Evolutionary conservation across 1,140 invertebrate genomes (phyloP).

Genomic region (Pectinophora gossypiella): DNA sequence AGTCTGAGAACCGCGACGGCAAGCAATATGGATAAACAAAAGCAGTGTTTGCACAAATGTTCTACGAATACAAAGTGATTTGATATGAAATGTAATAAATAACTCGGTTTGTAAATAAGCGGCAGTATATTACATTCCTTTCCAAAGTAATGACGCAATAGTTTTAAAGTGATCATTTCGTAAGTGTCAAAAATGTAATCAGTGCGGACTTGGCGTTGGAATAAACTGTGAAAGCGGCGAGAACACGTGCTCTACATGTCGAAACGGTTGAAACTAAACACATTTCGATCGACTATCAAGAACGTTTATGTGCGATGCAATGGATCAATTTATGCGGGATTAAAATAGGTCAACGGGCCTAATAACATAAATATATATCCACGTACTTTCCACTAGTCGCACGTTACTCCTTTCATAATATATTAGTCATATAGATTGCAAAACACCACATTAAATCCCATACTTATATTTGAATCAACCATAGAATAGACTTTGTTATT

Average conservation of each 20-base stretch:
- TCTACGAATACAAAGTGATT: not conserved
- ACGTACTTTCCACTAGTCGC: slow-evolving; percentile 29
- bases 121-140: too few species aligned
- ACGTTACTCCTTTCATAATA: too few species aligned
- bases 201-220: not conserved
- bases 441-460: too few species aligned
- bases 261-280: slow-evolving; percentile 10
- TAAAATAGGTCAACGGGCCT: slow-evolving; percentile 44
- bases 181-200: not conserved
- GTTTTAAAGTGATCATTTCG: not conserved
- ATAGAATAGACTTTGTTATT: too few species aligned
- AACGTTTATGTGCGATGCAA: slow-evolving; percentile 26
- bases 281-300: slow-evolving; percentile 12
- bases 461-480: too few species aligned
- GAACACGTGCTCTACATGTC: slow-evolving; percentile 24
- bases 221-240: slow-evolving; percentile 29
- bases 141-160: not conserved
- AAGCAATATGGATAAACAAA: slow-evolving; percentile 15
- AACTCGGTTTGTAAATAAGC: not conserved
- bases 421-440: too few species aligned
- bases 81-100: not conserved
- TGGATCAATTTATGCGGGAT: slow-evolving; percentile 30
- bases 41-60: slow-evolving; percentile 11
- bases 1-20: slow-evolving; percentile 12
- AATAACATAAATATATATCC: slow-evolving; percentile 26